phyloP scores from a whole-genome alignment of 2,113 vertebrate species.

The Opisthocomus hoazin region DNA sequence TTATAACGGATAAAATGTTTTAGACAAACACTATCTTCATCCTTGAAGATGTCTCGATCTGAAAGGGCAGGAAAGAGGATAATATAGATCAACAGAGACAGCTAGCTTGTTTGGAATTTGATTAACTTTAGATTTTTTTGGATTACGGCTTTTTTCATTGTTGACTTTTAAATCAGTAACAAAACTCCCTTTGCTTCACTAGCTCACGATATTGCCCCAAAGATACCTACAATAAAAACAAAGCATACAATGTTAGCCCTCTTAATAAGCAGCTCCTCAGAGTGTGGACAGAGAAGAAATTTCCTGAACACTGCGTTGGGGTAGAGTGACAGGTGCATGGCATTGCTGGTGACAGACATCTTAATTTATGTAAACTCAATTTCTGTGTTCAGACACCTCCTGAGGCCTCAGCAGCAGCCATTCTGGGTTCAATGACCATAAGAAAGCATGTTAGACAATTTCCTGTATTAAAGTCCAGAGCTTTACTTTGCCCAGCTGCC shows the following conservation, averaged over 20 bases:
- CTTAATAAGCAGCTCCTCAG: neutral
- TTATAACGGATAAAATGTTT: neutral
- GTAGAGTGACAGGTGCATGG: accelerated
- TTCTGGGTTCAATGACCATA: neutral
- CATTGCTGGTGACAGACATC: accelerated
- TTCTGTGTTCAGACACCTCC: neutral
- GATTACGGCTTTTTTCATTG: neutral
- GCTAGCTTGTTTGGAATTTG: neutral
- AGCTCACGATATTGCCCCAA: neutral
- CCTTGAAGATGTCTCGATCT: neutral
- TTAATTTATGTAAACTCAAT: neutral
- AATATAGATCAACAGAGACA: neutral
- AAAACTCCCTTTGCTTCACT: neutral
- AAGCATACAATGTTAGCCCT: neutral
- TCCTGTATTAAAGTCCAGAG: neutral
- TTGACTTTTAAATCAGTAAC: neutral
- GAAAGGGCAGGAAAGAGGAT: neutral
- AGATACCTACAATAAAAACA: neutral
- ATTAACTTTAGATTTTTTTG: neutral
- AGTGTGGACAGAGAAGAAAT: neutral
- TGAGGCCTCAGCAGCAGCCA: neutral
- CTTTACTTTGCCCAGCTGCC: accelerated
- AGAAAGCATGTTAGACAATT: neutral
- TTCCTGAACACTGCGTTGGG: neutral
- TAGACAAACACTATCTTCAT: neutral